Evolutionary conservation across 2,797 vertebrate species (phyloP).

Genomic region (Tinamus major): DNA sequence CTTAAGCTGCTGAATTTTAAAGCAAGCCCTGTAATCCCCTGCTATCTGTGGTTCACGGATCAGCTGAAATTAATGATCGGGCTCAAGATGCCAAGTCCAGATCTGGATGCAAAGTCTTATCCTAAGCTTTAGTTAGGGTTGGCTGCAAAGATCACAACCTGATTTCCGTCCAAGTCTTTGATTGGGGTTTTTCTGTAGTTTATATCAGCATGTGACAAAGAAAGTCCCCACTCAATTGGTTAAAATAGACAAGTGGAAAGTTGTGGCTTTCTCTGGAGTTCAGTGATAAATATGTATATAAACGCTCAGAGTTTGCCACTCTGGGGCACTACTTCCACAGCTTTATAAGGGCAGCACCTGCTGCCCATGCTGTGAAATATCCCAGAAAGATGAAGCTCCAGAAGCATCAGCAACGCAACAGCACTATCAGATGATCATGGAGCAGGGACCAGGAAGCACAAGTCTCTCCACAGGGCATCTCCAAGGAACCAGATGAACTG

Average conservation of each 20-base stretch:
- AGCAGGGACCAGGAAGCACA: not conserved
- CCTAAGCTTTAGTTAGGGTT: constrained; percentile 4
- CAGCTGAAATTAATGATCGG: not conserved
- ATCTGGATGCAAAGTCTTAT: not conserved
- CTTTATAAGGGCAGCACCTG: not conserved
- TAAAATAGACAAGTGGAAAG: not conserved
- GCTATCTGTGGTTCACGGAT: not conserved
- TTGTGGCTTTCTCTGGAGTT: not conserved
- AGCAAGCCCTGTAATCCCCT: constrained; percentile 30
- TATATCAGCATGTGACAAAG: not conserved
- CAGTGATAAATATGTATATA: not conserved
- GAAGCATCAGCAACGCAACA: not conserved
- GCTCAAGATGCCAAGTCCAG: constrained; percentile 31
- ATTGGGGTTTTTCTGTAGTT: not conserved
- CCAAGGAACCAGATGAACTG: not conserved
- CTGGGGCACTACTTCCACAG: not conserved
- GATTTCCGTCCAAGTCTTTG: not conserved
- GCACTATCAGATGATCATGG: not conserved
- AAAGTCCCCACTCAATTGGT: not conserved
- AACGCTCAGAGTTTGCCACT: not conserved
- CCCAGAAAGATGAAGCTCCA: not conserved
- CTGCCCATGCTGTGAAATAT: not conserved
- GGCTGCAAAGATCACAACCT: not conserved
- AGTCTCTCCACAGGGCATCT: not conserved
- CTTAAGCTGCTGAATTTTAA: constrained; percentile 37